These are phyloP conservation scores for Cantharis flavilabris DNA, from an alignment of 2,888 invertebrate genomes.

Conservation along the genomic window DNA sequence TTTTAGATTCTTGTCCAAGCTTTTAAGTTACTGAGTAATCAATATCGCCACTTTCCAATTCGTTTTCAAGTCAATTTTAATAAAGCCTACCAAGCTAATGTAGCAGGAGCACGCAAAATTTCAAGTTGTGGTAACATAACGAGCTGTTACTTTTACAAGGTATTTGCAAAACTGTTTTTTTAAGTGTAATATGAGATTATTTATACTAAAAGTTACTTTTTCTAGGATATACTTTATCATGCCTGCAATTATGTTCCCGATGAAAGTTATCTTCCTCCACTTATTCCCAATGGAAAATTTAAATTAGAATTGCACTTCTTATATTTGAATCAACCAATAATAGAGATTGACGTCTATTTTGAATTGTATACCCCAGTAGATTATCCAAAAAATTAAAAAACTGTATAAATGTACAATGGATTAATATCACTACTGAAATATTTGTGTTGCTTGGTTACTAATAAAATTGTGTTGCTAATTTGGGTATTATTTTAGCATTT, in stretches of 20 bases:
- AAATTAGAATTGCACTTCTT: background rate
- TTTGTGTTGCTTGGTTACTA: too few species aligned
- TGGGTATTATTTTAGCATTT: too few species aligned
- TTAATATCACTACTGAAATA: too few species aligned
- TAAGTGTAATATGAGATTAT: too few species aligned
- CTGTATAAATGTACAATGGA: too few species aligned
- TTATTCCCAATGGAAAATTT: background rate
- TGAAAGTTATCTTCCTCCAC: background rate
- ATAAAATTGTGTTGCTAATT: too few species aligned
- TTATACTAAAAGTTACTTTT: too few species aligned
- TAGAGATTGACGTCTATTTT: background rate
- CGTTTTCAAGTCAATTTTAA: background rate
- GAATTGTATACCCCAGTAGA: background rate
- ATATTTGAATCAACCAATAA: background rate
- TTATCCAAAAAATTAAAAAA: background rate
- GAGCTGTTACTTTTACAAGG: background rate
- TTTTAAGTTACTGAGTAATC: background rate
- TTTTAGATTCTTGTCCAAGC: background rate
- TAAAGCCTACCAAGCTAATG: background rate
- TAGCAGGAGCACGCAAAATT: background rate
- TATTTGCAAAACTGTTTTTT: background rate
- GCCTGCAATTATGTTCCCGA: background rate
- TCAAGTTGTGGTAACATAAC: background rate
- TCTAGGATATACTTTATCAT: too few species aligned
- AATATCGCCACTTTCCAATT: background rate